Evolutionary conservation across 2,113 vertebrate genomes (phyloP), one percentile per base, ranked within the genome.

Genomic region (Cyprinus carpio): DNA sequence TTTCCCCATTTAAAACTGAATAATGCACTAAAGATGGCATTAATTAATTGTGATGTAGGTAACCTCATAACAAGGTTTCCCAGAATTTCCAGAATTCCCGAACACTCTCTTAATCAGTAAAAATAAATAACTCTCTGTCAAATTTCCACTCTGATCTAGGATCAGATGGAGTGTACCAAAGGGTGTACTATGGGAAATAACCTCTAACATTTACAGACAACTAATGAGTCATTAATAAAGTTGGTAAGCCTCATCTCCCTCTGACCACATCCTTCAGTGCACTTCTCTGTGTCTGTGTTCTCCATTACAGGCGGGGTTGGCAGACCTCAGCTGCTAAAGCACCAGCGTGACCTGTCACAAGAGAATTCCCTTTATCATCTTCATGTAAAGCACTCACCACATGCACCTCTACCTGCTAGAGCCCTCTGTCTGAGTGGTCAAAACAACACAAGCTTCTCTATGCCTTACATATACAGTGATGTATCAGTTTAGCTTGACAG

Each of bases 201-300:
- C 51, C 18, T 56, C 29, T 18, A 23, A 34, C 56, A 43, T 81
- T n/a, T 51, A 46, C 46, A 46, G 82, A 5, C 71, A 81, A 31
- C 20, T 60, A 69, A 43, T 83, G 74, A 83, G 31, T 83, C 75
- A 84, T 64, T 83, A 80, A 58, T 76, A 75, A 65, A 71, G 16
- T 23, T 64, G 54, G 71, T 51, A 71, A 58, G 62, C 40, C 25
- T 34, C 67, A n/a, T 84, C 46, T 86, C 77, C 82, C 75, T 79
- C 60, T 85, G 71, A 83, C 79, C 85, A 27, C 84, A 88, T 92
- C 89, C 88, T 88, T 87, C 51, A 37, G 43, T 25, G 49, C 18
- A 75, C 69, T 85, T 88, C 87, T 89, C 87, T 76, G 81, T 83
- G 79, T 85, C 91, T 93, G 93, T 72, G 92, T 93, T 92, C 86